phyloP scores from a whole-genome alignment of 2,113 vertebrate genomes.

The Dipodomys stephensi region DNA sequence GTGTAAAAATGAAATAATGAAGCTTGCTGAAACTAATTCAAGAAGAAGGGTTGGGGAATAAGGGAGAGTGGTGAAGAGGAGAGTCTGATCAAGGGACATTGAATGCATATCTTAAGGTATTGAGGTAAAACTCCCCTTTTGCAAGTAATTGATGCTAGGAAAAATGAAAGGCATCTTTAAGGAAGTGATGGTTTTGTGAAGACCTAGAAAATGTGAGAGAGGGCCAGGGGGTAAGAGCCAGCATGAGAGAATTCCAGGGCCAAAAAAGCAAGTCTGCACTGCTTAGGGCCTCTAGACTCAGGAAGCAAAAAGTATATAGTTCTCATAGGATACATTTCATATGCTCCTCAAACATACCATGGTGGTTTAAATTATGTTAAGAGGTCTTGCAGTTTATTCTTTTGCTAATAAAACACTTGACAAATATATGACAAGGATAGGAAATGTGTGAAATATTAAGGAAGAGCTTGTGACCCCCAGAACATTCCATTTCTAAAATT shows the following conservation, averaged over 20 bases:
- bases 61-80: too few relatives aligned
- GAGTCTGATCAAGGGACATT: too few relatives aligned
- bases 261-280: not conserved
- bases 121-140: too few relatives aligned
- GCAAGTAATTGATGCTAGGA: too few relatives aligned
- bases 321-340: not conserved
- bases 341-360: not conserved
- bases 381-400: not conserved
- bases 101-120: too few relatives aligned
- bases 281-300: not conserved
- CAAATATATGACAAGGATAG: not conserved
- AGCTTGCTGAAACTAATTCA: too few relatives aligned
- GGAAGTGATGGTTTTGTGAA: not conserved
- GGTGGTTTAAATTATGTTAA: slow-evolving; percentile 28
- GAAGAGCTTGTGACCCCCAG: not conserved
- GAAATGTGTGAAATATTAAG: not conserved
- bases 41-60: too few relatives aligned
- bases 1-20: too few relatives aligned
- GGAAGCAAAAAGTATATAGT: not conserved
- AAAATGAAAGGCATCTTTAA: not conserved
- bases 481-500: not conserved
- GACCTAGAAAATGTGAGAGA: not conserved
- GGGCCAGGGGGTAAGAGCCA: not conserved
- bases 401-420: slow-evolving; percentile 9
- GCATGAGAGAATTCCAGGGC: not conserved